Base-by-base conservation (phyloP, 92 coral and sea anemone species). In the Umimayanthus kanabou region DNA sequence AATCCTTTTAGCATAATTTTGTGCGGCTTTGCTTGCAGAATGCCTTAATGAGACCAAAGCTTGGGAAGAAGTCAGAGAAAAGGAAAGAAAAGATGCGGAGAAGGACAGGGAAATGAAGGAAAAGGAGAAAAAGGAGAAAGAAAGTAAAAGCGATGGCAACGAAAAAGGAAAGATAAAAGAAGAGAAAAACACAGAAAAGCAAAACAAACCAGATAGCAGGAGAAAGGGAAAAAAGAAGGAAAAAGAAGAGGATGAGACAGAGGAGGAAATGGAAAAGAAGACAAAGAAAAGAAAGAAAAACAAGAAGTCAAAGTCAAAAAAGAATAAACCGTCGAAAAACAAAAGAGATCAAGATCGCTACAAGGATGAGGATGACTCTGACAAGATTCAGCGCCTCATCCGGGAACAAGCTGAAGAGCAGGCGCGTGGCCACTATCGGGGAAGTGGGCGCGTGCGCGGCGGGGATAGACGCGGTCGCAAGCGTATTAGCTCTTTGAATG, bases 321-420 rank as follows among this genome's bases (percentile, higher is more conserved):
- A 57, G 69, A 53, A 28, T 9, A 77, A 86, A 39, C 18, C 39
- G 20, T 40, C 37, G 39, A 47, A 81, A 70, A 65, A 80, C 29
- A 53, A 43, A 47, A 18, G 40, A 45, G 70, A 58, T 23, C 64
- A 86, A 39, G 93, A 89, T 87, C 87, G 73, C 7, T 14, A 40
- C 71, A 33, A 80, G n/a, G 85, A 42, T 25, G 55, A 64, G 64
- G 85, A 77, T 71, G 94, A 94, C 75, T 58, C 91, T 10, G 92
- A 90, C 4, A 93, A 93, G 55, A 91, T 94, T 57, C 95, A 92
- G 74, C 88, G 95, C 20, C 87, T 93, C 39, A 93, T 94, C 73
- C 92, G 91, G 40, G 89, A 95, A 82, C 98, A 95, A 81, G 87
- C 93, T 15, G 88, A 90, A 80, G 91, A 90, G 78, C 96, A 94